A percentile compares a stretch with the other conserved stretches of the same genome.
Evolutionary conservation across 2,113 vertebrate genomes (phyloP).

Genomic region (Platysternon megacephalum): DNA sequence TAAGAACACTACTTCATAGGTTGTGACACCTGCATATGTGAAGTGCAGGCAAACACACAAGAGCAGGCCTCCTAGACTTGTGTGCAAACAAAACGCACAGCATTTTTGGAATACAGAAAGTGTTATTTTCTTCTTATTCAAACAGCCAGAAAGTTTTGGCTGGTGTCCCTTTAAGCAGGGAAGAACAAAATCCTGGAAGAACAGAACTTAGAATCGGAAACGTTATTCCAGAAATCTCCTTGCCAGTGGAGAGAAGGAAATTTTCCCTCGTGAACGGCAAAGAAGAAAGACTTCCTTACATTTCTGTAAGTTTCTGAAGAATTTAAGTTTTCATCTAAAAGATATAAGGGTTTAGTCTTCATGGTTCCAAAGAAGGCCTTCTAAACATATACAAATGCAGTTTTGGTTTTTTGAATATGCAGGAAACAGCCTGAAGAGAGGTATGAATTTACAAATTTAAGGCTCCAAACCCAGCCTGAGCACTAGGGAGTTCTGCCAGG

Average conservation of each 20-base stretch:
- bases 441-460: background rate
- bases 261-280: background rate
- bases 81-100: rapidly evolving
- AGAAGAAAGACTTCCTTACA: background rate
- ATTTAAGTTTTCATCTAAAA: background rate
- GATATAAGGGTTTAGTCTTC: background rate
- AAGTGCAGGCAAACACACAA: background rate
- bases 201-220: background rate
- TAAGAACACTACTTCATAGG: background rate
- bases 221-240: background rate
- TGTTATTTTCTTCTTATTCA: rapidly evolving
- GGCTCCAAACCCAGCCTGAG: background rate
- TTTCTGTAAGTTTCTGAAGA: background rate
- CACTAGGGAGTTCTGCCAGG: slow-evolving; percentile 16
- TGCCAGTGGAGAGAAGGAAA: background rate
- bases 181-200: background rate
- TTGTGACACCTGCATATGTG: background rate
- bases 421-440: background rate
- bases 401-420: background rate
- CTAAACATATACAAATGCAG: background rate
- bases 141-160: background rate
- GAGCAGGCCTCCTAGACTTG: background rate
- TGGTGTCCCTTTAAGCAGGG: background rate
- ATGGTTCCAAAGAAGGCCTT: background rate
- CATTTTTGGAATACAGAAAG: background rate